Conservation (phyloP, 2,888 invertebrate genomes). For the Lepidochitona cinerea region DNA sequence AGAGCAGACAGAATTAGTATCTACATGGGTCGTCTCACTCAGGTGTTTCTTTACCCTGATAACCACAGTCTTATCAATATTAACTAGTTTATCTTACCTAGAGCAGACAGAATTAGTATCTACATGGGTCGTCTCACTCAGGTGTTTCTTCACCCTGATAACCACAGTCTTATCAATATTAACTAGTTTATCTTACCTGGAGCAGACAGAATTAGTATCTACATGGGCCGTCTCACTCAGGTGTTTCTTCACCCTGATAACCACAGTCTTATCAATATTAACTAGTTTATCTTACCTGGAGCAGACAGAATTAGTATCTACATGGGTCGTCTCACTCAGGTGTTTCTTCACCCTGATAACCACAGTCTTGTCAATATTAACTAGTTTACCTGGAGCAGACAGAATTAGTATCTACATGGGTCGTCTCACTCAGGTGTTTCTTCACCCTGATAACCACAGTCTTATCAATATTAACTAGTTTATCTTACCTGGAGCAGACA, state of each 20-base stretch:
- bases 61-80: constrained; percentile 50
- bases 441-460: constrained; percentile 58
- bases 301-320: constrained; percentile 14
- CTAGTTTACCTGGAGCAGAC: constrained; percentile 22
- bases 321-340: constrained; percentile 33
- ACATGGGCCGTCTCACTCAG: constrained; percentile 33
- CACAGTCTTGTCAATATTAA: constrained; percentile 42
- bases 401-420: constrained; percentile 7
- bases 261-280: constrained; percentile 44
- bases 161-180: constrained; percentile 50
- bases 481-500: constrained; percentile 22
- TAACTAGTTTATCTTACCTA: constrained; percentile 14
- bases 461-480: constrained; percentile 30
- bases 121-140: constrained; percentile 32
- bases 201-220: constrained; percentile 15
- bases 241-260: constrained; percentile 60
- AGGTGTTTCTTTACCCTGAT: constrained; percentile 59
- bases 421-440: constrained; percentile 48
- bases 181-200: constrained; percentile 14
- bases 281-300: constrained; percentile 16
- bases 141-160: constrained; percentile 56
- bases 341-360: constrained; percentile 60
- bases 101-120: constrained; percentile 17
- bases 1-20: constrained; percentile 16
- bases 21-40: constrained; percentile 24